Evolutionary conservation across 1,140 invertebrate genomes (phyloP), one percentile per base, ranked within the genome.

Genomic region (Camponotus pennsylvanicus): DNA sequence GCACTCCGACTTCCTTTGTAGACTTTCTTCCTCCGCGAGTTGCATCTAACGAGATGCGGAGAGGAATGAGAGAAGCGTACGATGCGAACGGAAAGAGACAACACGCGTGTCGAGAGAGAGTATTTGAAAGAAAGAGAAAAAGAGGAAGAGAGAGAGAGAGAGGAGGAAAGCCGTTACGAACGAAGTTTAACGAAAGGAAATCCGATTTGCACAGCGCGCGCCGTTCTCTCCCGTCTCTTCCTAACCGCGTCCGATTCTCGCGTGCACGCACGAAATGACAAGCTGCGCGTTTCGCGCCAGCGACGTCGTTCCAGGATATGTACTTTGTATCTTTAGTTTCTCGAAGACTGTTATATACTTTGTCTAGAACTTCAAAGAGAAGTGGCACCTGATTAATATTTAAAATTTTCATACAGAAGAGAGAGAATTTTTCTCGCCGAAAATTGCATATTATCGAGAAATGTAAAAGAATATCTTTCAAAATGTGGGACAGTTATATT

Each of bases 111-210:
- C 69, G 61, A 34, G 32, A 59, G 55, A 59, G 55, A 71, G 49
- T 57, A 61, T 69, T 55, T 57, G 40, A 70, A 61, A 67, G 27
- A 52, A 9, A 75, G 42, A 67, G 55, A 32, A 18, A 64, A 52
- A 18, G 71, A 6, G 63, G 5, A 18, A 73, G 64, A 49, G 52
- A 55, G 34, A 70, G n/a, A 2, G 59, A 21, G 77, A 84, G 79
- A 76, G 66, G 37, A 66, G 59, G 37, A 63, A 71, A 59, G 63
- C 76, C 86, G 76, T 70, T 61, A 52, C 78, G 84, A 89, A 76
- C 89, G 91, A 91, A 83, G 88, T 90, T 92, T 93, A 93, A 93
- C 92, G 89, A 93, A 90, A 88, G 88, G 88, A 92, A 94, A 93
- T 94, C 91, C 91, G 92, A 93, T 89, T 91, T 92, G 89, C 88